These are phyloP conservation scores for Villa cingulata DNA, from an alignment of 2,888 invertebrate species.

Conservation along the genomic window DNA sequence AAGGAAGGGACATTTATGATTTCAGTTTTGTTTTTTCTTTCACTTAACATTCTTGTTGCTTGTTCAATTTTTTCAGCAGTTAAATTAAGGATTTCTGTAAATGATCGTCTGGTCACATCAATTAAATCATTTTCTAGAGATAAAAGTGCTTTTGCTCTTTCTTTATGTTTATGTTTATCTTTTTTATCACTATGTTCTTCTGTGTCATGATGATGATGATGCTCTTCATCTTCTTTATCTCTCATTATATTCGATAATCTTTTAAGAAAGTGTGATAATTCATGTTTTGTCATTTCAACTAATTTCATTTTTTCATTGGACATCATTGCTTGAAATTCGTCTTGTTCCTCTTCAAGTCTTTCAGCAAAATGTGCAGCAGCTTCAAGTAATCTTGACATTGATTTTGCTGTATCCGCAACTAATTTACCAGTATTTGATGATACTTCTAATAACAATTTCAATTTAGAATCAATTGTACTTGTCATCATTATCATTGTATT, in stretches of 20 bases:
- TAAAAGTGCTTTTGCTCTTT: neutral
- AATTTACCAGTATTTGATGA: conserved; percentile 5
- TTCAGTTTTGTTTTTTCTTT: neutral
- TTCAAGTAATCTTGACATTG: conserved; percentile 3
- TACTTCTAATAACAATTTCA: conserved; percentile 6
- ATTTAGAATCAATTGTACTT: neutral
- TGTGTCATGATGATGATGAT: no score
- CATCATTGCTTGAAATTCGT: neutral
- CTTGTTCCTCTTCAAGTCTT: conserved; percentile 1
- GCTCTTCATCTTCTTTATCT: neutral
- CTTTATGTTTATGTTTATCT: neutral
- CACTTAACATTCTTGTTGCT: neutral
- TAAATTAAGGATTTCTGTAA: neutral
- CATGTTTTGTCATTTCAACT: conserved; percentile 6
- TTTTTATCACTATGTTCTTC: neutral
- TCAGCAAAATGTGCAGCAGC: conserved; percentile 2
- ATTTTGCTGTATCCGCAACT: conserved; percentile 5
- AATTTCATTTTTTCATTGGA: conserved; percentile 6
- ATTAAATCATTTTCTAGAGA: conserved; percentile 5
- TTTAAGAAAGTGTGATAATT: conserved; percentile 5
- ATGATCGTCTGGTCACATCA: conserved; percentile 2
- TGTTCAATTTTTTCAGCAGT: conserved; percentile 4
- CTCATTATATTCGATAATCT: conserved; percentile 3
- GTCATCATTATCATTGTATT: neutral
- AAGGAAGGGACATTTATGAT: no score